Evolutionary conservation across 2,888 invertebrate genomes (phyloP), one percentile per base, ranked within the genome.

Genomic region (Parochlus steinenii): DNA sequence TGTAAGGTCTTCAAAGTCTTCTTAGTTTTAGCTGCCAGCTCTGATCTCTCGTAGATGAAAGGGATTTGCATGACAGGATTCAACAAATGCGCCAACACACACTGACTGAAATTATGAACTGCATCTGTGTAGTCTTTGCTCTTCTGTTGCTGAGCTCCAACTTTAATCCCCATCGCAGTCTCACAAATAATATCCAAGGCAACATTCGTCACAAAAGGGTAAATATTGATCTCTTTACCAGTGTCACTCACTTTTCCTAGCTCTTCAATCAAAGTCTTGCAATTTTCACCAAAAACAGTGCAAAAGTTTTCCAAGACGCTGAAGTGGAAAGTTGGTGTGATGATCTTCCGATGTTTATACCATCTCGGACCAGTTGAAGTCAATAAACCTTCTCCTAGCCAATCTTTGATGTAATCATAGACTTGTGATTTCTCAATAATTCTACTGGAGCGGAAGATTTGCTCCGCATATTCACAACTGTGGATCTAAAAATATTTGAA

Each of bases 291-390:
- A 46, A 60, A 55, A 3, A 53, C 45, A 3, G 48, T 46, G 3
- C 52, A 43, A 43, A 57, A 61, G 3, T 54, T n/a, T n/a, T n/a
- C n/a, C n/a, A n/a, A n/a, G n/a, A n/a, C n/a, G n/a, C n/a, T n/a
- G n/a, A n/a, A n/a, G n/a, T n/a, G n/a, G n/a, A n/a, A n/a, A n/a
- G n/a, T n/a, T n/a, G n/a, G n/a, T n/a, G n/a, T n/a, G n/a, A 61
- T 55, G 34, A 60, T 44, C 46, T 55, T 57, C 26, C 61, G 47
- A 34, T 56, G 53, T 1, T 49, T 47, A 16, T 49, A 45, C 61
- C 61, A 61, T 43, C 53, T n/a, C n/a, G n/a, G n/a, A 50, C 55
- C 56, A 32, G 48, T 47, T 6, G 54, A 47, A 3, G 52, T 55
- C 5, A 56, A 41, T 2, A 58, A 45, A 6, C 56, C 56, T 12